These are phyloP conservation scores for Diloba caeruleocephala DNA, from an alignment of 2,888 invertebrate species.

Conservation along the genomic window DNA sequence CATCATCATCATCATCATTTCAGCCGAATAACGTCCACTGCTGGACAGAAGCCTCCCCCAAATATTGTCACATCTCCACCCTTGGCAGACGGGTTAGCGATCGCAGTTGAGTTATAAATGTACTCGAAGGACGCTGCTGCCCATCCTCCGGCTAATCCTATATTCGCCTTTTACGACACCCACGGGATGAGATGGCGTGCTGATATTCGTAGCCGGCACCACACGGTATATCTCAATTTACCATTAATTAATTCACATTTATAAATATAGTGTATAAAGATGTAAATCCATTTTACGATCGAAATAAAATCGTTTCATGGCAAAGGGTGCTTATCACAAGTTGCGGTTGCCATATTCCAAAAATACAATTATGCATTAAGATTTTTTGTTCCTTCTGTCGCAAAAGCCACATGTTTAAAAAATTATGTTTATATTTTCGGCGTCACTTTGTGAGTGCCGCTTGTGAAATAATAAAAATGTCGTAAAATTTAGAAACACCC, in stretches of 20 bases:
- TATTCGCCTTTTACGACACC: too few relatives aligned
- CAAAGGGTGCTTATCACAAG: slow-evolving; percentile 43
- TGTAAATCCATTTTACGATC: slow-evolving; percentile 23
- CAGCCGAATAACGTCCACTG: too few relatives aligned
- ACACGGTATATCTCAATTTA: too few relatives aligned
- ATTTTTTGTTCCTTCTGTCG: slow-evolving; percentile 48
- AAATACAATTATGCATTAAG: slow-evolving; percentile 22
- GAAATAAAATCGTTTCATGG: slow-evolving; percentile 50
- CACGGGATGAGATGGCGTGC: too few relatives aligned
- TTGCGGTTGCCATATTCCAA: slow-evolving; percentile 47
- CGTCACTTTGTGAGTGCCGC: slow-evolving; percentile 60
- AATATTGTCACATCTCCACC: too few relatives aligned
- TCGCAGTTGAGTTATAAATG: too few relatives aligned
- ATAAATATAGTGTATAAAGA: neutral
- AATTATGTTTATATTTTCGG: slow-evolving; percentile 55
- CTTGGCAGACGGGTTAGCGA: too few relatives aligned
- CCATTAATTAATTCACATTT: neutral
- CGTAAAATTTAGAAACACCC: slow-evolving; percentile 56
- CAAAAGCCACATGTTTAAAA: slow-evolving; percentile 53
- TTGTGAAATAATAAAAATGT: slow-evolving; percentile 57
- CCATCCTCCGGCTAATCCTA: too few relatives aligned
- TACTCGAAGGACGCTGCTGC: too few relatives aligned
- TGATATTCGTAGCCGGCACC: too few relatives aligned
- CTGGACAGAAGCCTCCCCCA: too few relatives aligned
- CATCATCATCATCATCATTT: too few relatives aligned